phyloP scores from a whole-genome alignment of 2,113 vertebrate genomes.

The Oceanodroma tethys region DNA sequence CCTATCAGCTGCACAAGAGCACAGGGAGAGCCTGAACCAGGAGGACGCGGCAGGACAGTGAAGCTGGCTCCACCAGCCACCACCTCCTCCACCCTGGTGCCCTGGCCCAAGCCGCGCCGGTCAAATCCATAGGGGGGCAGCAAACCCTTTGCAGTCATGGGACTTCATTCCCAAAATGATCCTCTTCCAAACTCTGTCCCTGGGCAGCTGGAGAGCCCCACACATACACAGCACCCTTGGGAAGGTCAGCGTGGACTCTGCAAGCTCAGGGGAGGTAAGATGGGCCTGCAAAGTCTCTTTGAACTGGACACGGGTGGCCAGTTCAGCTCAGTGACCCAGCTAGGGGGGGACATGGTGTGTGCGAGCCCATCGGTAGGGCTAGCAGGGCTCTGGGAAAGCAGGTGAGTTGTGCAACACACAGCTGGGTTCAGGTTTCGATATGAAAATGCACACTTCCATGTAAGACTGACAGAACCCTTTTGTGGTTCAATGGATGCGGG shows the following conservation, averaged over 20 bases:
- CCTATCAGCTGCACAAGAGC: background rate
- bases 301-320: background rate
- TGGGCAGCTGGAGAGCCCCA: background rate
- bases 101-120: background rate
- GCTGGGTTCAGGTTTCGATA: background rate
- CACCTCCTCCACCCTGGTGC: background rate
- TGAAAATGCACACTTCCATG: background rate
- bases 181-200: background rate
- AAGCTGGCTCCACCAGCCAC: background rate
- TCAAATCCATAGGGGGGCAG: conserved; percentile 61
- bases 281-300: background rate
- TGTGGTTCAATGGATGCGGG: background rate
- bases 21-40: background rate
- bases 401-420: background rate
- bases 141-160: conserved; percentile 61
- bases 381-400: background rate
- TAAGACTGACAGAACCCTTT: background rate
- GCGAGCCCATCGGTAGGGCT: background rate
- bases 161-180: background rate
- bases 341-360: rapidly evolving
- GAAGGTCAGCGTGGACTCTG: background rate
- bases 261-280: background rate
- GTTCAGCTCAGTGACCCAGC: background rate
- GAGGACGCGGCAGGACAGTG: background rate
- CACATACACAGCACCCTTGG: background rate